Conservation (phyloP, 2,113 vertebrate genomes). For the Trochalopteron elliotii region DNA sequence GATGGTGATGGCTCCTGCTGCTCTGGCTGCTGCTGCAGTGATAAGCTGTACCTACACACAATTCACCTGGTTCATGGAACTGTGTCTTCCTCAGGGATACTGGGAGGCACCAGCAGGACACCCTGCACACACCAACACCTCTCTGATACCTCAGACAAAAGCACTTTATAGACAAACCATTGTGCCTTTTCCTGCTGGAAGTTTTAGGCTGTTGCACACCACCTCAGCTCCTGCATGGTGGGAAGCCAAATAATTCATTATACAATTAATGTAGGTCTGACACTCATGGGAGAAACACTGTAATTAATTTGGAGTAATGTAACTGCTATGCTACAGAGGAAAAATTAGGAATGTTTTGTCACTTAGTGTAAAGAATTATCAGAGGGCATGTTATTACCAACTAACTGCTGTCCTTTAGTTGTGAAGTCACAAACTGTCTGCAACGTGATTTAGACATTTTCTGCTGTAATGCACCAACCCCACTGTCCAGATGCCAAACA, state of each 20-base stretch:
- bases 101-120: neutral
- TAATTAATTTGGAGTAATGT: slow-evolving; percentile 37
- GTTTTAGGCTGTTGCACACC: neutral
- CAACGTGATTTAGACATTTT: neutral
- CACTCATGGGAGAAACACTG: neutral
- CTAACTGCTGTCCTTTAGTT: slow-evolving; percentile 11
- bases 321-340: slow-evolving; percentile 19
- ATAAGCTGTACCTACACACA: neutral
- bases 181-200: neutral
- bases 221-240: neutral
- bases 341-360: slow-evolving; percentile 33
- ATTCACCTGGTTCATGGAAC: neutral
- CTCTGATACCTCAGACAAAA: neutral
- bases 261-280: neutral
- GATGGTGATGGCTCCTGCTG: neutral
- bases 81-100: neutral
- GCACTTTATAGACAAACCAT: neutral
- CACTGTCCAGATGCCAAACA: neutral
- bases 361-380: slow-evolving; percentile 23
- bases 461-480: neutral
- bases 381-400: slow-evolving; percentile 20
- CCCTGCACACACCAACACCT: neutral
- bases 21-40: neutral
- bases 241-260: slow-evolving; percentile 18
- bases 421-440: slow-evolving; percentile 13